These are phyloP conservation scores for Halictus rubicundus DNA, from an alignment of 1,140 invertebrate genomes.

Conservation along the genomic window DNA sequence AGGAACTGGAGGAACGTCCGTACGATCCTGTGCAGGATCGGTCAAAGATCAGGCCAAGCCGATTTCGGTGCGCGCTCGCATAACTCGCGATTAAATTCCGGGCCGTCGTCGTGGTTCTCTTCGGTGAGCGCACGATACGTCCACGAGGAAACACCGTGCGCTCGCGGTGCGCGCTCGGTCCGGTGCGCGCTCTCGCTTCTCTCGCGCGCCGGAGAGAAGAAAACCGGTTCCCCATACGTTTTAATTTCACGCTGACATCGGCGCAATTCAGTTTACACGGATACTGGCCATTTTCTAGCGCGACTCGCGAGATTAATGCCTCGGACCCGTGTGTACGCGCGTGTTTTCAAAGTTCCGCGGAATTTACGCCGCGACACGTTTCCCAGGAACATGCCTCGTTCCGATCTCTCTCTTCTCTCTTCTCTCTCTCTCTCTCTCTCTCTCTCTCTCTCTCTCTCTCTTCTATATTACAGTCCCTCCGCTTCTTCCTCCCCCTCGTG, in stretches of 20 bases:
- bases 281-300: slow-evolving; percentile 74
- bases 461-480: not conserved
- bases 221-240: slow-evolving; percentile 79
- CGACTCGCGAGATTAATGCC: slow-evolving; percentile 53
- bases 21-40: not conserved
- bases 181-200: too few species aligned
- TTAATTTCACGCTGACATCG: slow-evolving; percentile 79
- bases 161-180: slow-evolving; percentile 19
- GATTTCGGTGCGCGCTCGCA: slow-evolving; percentile 1
- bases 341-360: slow-evolving; percentile 47
- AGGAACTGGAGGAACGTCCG: too few species aligned
- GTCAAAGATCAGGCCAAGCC: slow-evolving; percentile 14
- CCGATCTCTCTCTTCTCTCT: not conserved
- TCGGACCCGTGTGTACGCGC: slow-evolving; percentile 9
- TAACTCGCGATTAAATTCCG: slow-evolving; percentile 63
- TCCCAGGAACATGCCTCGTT: slow-evolving; percentile 24
- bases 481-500: not conserved
- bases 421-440: not conserved
- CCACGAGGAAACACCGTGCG: slow-evolving; percentile 17
- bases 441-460: not conserved
- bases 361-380: slow-evolving; percentile 35
- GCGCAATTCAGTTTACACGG: slow-evolving; percentile 78
- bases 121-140: slow-evolving; percentile 17
- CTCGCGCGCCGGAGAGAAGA: slow-evolving; percentile 45
- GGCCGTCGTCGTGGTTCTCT: slow-evolving; percentile 4